phyloP scores from a whole-genome alignment of 2,888 invertebrate species.

The Drosophila dives region DNA sequence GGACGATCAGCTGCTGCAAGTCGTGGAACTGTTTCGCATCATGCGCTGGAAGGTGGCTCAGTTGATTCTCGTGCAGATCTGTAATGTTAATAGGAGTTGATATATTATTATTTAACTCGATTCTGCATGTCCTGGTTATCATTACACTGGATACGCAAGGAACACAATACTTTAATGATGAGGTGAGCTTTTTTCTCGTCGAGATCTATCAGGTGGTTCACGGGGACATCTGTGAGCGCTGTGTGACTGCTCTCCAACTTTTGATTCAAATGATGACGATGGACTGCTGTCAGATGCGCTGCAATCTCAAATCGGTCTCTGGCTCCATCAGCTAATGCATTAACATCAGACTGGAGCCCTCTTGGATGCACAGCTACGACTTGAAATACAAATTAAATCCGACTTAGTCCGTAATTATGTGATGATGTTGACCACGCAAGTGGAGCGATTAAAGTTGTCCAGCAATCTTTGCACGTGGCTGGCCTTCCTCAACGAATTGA shows the following conservation, averaged over 20 bases:
- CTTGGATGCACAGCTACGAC: slow-evolving; percentile 35
- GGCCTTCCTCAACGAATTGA: slow-evolving; percentile 60
- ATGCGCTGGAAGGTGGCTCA: slow-evolving; percentile 12
- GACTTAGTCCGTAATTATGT: neutral
- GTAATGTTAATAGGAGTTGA: slow-evolving; percentile 5
- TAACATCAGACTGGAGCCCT: neutral
- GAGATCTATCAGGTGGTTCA: slow-evolving; percentile 22
- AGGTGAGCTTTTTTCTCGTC: neutral
- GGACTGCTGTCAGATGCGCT: slow-evolving; percentile 34
- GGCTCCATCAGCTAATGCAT: slow-evolving; percentile 65
- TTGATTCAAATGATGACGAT: slow-evolving; percentile 60
- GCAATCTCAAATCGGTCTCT: slow-evolving; percentile 75
- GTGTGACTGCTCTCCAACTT: slow-evolving; percentile 68
- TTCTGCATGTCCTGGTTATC: slow-evolving; percentile 29
- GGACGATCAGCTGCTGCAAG: neutral
- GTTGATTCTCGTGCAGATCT: neutral
- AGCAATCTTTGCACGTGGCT: slow-evolving; percentile 69
- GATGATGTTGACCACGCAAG: slow-evolving; percentile 5
- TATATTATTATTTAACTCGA: slow-evolving; percentile 56
- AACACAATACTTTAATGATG: accelerated
- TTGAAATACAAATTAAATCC: slow-evolving; percentile 57
- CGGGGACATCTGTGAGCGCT: slow-evolving; percentile 7
- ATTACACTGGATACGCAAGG: slow-evolving; percentile 24
- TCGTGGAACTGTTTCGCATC: slow-evolving; percentile 30
- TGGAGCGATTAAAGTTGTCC: slow-evolving; percentile 64